phyloP scores from a whole-genome alignment of 2,888 invertebrate genomes.

The Urechis unicinctus region DNA sequence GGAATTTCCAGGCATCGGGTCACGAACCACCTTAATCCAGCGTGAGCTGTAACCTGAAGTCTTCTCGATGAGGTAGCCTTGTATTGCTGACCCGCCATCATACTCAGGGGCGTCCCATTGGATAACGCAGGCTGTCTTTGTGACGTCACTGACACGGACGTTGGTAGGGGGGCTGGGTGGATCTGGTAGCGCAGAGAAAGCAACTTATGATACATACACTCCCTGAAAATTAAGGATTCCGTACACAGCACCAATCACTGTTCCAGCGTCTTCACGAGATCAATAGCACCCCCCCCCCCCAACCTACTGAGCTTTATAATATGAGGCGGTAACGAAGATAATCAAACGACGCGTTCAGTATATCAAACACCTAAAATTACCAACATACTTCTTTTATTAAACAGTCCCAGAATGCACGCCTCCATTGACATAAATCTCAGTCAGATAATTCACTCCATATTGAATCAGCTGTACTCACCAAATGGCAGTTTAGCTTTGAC shows the following conservation, averaged over 20 bases:
- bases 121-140: slow-evolving; percentile 37
- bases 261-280: too few species aligned
- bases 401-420: neutral
- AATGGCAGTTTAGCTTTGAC: slow-evolving; percentile 21
- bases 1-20: slow-evolving; percentile 58
- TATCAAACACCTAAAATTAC: too few species aligned
- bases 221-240: too few species aligned
- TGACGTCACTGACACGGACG: slow-evolving; percentile 31
- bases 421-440: too few species aligned
- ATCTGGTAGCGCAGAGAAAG: slow-evolving; percentile 51
- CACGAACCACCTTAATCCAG: slow-evolving; percentile 88
- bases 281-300: neutral
- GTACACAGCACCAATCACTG: too few species aligned
- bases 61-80: slow-evolving; percentile 40
- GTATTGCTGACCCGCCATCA: slow-evolving; percentile 46
- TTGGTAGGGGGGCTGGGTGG: slow-evolving; percentile 24
- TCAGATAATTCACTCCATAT: too few species aligned
- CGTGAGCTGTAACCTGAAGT: slow-evolving; percentile 25
- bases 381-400: too few species aligned
- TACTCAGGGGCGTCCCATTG: slow-evolving; percentile 43
- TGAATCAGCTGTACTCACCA: slow-evolving; percentile 15
- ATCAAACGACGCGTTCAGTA: too few species aligned
- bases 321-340: too few species aligned
- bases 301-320: too few species aligned
- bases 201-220: neutral